Base-by-base conservation (phyloP, 2,797 vertebrate genomes). In the Alosa sapidissima region DNA sequence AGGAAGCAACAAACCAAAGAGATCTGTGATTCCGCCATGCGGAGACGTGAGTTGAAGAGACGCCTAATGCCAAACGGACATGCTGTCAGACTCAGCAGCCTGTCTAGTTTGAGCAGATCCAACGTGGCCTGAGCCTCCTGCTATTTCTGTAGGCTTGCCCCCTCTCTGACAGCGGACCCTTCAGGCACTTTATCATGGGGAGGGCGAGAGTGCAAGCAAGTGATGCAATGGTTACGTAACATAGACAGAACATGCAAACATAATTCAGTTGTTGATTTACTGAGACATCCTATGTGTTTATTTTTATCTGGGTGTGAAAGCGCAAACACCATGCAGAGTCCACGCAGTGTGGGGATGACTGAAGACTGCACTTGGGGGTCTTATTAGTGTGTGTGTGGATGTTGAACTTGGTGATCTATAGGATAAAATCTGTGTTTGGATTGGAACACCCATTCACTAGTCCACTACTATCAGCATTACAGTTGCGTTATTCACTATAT, bases 241-340 rank as follows among this genome's bases (percentile, higher is more conserved):
- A 41, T 5, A 78, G 72, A 45, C 21, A 19, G 14, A 78, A 47
- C 72, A 78, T 78, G 72, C 36, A 47, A 78, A 19, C 72, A 78
- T 78, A 78, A 78, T 78, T 78, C 72, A 41, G 14, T 78, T 21
- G 72, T 78, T 78, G 72, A 78, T 78, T 21, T 47, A 47, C 41
- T 47, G 72, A 78, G 41, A 45, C 72, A 36, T 78, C 36, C 72
- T 8, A 78, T 45, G 36, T 78, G 36, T 78, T 72, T 78, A 78
- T 78, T 78, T 78, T 47, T 78, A 78, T 78, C 72, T 9, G 19
- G 41, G 41, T 19, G 33, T 72, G 36, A 41, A 62, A 2, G n/a
- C 9, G n/a, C 58, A 24, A 62, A 24, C 58, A n/a, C 16, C 72
- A 47, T 9, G 13, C 1, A 24, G 58, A 24, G n/a, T 21, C n/a